Conservation (phyloP, 1,140 invertebrate genomes). For the Centruroides sculpturatus region DNA sequence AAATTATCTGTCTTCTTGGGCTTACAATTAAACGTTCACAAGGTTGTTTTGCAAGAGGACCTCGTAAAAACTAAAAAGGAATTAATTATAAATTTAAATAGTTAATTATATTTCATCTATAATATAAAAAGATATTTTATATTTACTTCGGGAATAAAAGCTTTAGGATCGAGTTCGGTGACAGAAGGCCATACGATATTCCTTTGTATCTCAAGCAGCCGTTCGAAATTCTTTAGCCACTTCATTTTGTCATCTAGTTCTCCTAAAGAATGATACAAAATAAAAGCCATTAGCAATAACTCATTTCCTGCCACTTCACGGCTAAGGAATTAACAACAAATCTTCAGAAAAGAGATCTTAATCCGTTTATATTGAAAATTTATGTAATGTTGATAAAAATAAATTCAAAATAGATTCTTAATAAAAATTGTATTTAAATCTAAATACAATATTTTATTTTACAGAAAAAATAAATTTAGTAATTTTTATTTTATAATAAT, state of each 20-base stretch:
- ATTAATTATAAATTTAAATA: no score
- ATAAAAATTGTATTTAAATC: no score
- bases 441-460: no score
- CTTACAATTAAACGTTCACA: slow-evolving; percentile 51
- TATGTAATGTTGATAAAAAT: no score
- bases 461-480: no score
- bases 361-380: no score
- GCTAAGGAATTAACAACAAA: no score
- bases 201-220: slow-evolving; percentile 49
- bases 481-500: no score
- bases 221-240: slow-evolving; percentile 56
- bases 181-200: slow-evolving; percentile 52
- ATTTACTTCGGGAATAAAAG: slow-evolving; percentile 46
- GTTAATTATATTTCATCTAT: no score
- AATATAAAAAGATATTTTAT: not conserved
- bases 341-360: no score
- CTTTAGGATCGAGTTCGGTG: slow-evolving; percentile 45
- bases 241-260: slow-evolving; percentile 55
- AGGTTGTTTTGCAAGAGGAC: slow-evolving; percentile 43
- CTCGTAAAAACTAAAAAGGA: slow-evolving; percentile 36
- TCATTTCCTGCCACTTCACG: no score
- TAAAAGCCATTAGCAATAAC: not conserved
- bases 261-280: slow-evolving; percentile 27
- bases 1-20: slow-evolving; percentile 42
- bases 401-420: no score